These are phyloP conservation scores for Hyposoter dolosus DNA, from an alignment of 2,888 invertebrate genomes.

Conservation along the genomic window DNA sequence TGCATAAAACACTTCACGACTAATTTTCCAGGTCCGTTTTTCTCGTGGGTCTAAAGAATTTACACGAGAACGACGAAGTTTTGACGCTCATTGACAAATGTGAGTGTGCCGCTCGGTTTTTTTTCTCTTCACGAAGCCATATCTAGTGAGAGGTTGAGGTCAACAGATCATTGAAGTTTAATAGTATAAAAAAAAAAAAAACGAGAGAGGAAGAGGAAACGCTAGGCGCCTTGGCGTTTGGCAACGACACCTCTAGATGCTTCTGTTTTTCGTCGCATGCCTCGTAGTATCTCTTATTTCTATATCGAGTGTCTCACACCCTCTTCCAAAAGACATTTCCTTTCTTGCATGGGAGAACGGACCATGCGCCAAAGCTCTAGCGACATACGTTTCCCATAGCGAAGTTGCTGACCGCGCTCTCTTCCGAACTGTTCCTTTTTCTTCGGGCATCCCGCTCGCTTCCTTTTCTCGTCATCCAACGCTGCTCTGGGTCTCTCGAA, in stretches of 20 bases:
- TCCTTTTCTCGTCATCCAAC: constrained; percentile 57
- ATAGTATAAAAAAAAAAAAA: neutral
- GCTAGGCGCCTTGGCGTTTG: constrained; percentile 76
- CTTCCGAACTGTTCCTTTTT: constrained; percentile 49
- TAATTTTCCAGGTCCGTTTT: constrained; percentile 79
- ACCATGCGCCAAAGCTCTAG: constrained; percentile 4
- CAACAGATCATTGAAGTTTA: constrained; percentile 70
- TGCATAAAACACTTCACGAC: constrained; percentile 81
- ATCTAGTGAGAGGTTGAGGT: constrained; percentile 64
- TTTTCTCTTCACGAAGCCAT: constrained; percentile 13
- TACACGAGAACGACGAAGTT: constrained; percentile 69
- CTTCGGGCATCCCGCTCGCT: constrained; percentile 10
- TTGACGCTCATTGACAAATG: constrained; percentile 81
- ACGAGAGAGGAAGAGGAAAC: constrained; percentile 65
- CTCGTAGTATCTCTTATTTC: constrained; percentile 50
- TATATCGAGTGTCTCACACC: constrained; percentile 48
- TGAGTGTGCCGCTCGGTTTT: constrained; percentile 41
- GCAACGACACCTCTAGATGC: constrained; percentile 64
- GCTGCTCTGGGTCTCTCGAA: constrained; percentile 71
- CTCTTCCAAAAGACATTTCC: constrained; percentile 77
- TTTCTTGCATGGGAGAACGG: constrained; percentile 54
- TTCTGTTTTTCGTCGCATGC: constrained; percentile 78
- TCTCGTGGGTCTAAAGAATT: constrained; percentile 31
- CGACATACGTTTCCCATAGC: constrained; percentile 57
- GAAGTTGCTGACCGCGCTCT: constrained; percentile 63